A percentile compares a stretch with the other conserved stretches of the same genome.
These are phyloP conservation scores for Centropus unirufus DNA, from an alignment of 2,113 vertebrate genomes.

Conservation along the genomic window DNA sequence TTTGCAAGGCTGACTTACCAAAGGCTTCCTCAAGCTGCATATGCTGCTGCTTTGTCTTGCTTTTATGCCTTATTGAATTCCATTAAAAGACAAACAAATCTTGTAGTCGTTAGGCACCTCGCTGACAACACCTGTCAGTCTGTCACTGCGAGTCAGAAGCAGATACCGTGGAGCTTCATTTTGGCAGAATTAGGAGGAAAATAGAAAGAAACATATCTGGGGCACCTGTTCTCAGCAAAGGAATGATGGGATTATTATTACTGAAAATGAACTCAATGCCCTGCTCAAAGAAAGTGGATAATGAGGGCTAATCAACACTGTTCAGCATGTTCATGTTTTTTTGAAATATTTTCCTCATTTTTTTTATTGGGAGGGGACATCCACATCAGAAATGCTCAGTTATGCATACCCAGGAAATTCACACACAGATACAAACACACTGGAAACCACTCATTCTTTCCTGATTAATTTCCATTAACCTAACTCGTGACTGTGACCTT, in stretches of 20 bases:
- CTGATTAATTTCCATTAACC: not conserved
- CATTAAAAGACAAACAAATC: conserved; percentile 63
- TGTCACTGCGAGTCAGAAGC: conserved; percentile 60
- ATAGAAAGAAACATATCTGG: conserved; percentile 46
- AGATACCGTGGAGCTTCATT: conserved; percentile 32
- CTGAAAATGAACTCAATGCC: not conserved
- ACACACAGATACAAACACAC: rapidly evolving
- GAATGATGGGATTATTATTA: conserved; percentile 23
- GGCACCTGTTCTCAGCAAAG: conserved; percentile 55
- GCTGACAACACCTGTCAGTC: conserved; percentile 78
- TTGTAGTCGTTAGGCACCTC: conserved; percentile 60
- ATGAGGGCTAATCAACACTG: not conserved
- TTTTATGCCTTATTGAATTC: conserved; percentile 65
- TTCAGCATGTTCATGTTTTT: not conserved
- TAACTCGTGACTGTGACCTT: not conserved
- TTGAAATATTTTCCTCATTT: not conserved
- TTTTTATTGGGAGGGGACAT: not conserved
- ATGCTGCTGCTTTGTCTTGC: conserved; percentile 36
- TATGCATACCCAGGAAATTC: rapidly evolving
- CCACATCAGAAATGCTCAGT: rapidly evolving
- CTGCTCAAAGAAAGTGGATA: not conserved
- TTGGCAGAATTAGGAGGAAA: conserved; percentile 66
- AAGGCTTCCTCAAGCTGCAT: conserved; percentile 31
- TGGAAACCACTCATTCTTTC: not conserved
- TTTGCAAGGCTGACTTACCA: conserved; percentile 54